Base-by-base conservation (phyloP, 2,113 vertebrate species). In the Prionailurus viverrinus region DNA sequence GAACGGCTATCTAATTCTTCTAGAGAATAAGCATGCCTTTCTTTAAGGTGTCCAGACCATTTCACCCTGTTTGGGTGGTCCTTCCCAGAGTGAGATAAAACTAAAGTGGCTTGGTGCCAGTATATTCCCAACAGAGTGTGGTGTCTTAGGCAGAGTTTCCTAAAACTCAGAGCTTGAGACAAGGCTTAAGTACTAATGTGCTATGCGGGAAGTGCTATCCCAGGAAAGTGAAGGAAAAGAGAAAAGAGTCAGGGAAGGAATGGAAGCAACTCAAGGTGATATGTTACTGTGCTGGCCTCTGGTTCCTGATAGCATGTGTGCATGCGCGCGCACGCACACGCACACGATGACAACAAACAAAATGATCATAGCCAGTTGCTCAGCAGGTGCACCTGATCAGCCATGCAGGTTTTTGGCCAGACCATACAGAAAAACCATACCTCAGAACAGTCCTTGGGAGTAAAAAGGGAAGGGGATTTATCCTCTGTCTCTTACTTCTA, bases 161-260 rank as follows among this genome's bases (percentile, higher is more conserved):
- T 45, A 71, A 85, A 88, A 91, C 66, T 63, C 58, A 68, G 84
- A 89, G 39, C 19, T 85, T 61, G 51, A 85, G 31, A 63, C 25
- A 91, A 89, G 16, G 8, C 5, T 94, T 82, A 73, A 45, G 23
- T 82, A 53, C 10, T 78, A 74, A 68, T 29, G 29, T 63, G 12
- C 74, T 87, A 74, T 36, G 83, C 84, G 89, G 27, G 83, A 96
- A 41, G 63, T 90, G 7, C 14, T 66, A 58, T 90, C 14, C 19
- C n/a, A 94, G 69, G 21, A 16, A 31, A 93, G 33, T 73, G 48
- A 78, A 91, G n/a, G 65, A 63, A 89, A 80, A 95, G 36, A 78
- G 58, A 85, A 58, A 78, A 36, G 53, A 93, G 69, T 10, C 1
- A 31, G 69, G 48, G 31, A 85, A 95, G 5, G 16, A 45, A 65